Percentiles rank a stretch among this genome's conserved stretches.
Evolutionary conservation across 2,888 invertebrate species (phyloP).

Genomic region (Hypomecis atomaria): DNA sequence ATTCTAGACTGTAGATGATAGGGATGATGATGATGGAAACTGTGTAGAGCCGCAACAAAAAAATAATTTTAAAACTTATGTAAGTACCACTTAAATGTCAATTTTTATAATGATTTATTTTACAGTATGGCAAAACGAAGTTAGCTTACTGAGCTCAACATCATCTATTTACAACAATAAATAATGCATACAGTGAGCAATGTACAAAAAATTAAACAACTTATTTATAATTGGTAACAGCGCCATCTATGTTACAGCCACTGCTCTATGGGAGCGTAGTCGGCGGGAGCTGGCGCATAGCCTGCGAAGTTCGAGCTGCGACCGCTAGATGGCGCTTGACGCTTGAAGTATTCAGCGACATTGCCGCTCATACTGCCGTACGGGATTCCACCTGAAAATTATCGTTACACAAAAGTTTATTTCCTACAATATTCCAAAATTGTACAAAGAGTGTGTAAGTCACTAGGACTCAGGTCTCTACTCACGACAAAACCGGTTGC

Average conservation of each 20-base stretch:
- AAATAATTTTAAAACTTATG: no score
- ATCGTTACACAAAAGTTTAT: background rate
- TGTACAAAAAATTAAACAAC: background rate
- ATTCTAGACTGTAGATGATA: no score
- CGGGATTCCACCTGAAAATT: constrained; percentile 84
- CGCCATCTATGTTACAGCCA: constrained; percentile 65
- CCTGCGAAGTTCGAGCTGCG: constrained; percentile 46
- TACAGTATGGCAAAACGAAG: background rate
- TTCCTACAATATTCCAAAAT: no score
- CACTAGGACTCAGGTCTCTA: no score
- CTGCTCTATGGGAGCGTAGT: constrained; percentile 69
- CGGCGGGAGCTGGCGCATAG: constrained; percentile 43
- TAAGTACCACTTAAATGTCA: no score
- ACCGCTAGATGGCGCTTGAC: constrained; percentile 60
- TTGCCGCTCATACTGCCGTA: constrained; percentile 86
- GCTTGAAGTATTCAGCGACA: constrained; percentile 77
- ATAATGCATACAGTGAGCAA: constrained; percentile 20
- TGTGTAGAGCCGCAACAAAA: no score
- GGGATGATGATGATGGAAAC: no score
- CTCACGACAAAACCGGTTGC: no score
- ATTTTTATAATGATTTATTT: no score
- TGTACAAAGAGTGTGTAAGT: no score
- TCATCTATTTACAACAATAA: constrained; percentile 30
- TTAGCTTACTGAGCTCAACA: constrained; percentile 8
- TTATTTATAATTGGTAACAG: constrained; percentile 28